Evolutionary conservation across 1,140 invertebrate genomes (phyloP), one percentile per base, ranked within the genome.

Genomic region (Stegodyphus mimosarum): DNA sequence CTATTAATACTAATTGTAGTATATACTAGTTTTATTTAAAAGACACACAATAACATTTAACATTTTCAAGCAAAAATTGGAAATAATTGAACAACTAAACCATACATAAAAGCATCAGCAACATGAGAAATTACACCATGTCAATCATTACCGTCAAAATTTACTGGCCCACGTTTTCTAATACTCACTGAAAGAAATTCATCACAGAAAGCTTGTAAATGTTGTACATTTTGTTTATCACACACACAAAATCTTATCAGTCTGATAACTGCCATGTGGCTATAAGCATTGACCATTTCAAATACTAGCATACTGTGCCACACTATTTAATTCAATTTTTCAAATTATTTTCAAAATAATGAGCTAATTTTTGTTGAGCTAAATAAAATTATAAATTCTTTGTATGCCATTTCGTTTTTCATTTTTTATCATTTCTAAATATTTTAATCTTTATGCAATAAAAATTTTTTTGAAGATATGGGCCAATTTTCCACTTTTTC

Each of bases 341-440:
- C 66, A 69, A 67, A 67, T 69, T 69, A 69, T 69, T 69, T 69
- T 69, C 66, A 15, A 69, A 13, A 5, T 69, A 69, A 1, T 13
- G 17, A 9, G 3, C 17, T 48, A 69, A n/a, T n/a, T n/a, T n/a
- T n/a, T n/a, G n/a, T 67, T 67, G 66, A 67, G n/a, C 66, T 9
- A 67, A 67, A 69, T 2, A 11, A 69, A 69, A 69, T 69, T 15
- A 69, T 69, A 69, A 18, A 69, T 69, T 69, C 10, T 69, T 69
- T 69, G 66, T 17, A 69, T 48, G 33, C 66, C 5, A 69, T 69
- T 69, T 69, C 6, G 66, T 11, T 63, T 63, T 63, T 63, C 0
- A 69, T 15, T 69, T 17, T 69, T 69, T 69, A 69, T 69, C 66
- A 69, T 69, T 69, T 69, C 17, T 9, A 17, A 69, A 69, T 15